Conservation (phyloP, 2,113 vertebrate genomes). For the Aramus guarauna region DNA sequence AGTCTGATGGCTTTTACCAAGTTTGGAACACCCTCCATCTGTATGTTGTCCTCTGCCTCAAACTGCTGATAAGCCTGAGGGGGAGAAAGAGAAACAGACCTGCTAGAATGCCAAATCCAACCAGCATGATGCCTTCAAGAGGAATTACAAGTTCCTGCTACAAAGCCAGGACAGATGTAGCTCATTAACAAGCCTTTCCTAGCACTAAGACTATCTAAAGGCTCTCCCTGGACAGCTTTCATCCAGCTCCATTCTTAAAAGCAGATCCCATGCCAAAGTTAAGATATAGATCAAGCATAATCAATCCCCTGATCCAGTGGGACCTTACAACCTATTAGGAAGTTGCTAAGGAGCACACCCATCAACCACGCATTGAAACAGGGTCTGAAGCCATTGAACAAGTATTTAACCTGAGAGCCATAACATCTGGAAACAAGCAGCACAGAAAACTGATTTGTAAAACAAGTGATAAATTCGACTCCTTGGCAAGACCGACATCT, state of each 20-base stretch:
- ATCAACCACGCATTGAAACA: background rate
- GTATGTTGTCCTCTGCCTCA: conserved; percentile 79
- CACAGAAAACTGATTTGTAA: background rate
- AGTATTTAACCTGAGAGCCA: background rate
- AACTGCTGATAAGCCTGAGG: conserved; percentile 79
- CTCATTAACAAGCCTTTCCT: background rate
- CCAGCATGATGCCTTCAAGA: conserved; percentile 54
- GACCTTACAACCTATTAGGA: background rate
- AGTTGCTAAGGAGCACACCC: background rate
- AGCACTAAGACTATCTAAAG: conserved; percentile 2
- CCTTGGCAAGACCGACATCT: background rate
- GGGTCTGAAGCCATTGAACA: background rate
- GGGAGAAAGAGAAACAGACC: conserved; percentile 81
- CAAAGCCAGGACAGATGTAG: conserved; percentile 37
- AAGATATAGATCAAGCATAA: background rate
- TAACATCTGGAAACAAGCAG: background rate
- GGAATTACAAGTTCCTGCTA: conserved; percentile 46
- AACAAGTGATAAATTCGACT: background rate
- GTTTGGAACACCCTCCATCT: conserved; percentile 79
- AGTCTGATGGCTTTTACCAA: conserved; percentile 77
- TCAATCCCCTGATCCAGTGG: background rate
- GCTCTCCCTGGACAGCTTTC: conserved; percentile 16
- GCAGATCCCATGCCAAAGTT: conserved; percentile 5
- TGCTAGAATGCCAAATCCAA: conserved; percentile 72
- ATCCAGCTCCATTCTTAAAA: background rate